Percentiles rank a stretch among this genome's conserved stretches.
These are phyloP conservation scores for Brienomyrus brachyistius DNA, from an alignment of 2,113 vertebrate genomes.

Conservation along the genomic window DNA sequence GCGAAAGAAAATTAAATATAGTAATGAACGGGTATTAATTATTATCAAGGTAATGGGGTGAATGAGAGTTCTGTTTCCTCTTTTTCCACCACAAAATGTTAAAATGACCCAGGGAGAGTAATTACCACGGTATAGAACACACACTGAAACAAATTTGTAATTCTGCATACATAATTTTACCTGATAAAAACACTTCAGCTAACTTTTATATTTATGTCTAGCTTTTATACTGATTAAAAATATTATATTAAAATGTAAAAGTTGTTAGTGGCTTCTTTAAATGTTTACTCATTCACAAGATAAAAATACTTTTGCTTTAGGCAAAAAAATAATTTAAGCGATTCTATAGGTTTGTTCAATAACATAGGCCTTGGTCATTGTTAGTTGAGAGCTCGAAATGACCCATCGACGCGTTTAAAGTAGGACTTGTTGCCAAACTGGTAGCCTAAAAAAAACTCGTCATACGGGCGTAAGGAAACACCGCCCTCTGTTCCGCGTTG, in stretches of 20 bases:
- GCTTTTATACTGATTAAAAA: neutral
- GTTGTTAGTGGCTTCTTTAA: neutral
- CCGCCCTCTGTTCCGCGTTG: slow-evolving; percentile 24
- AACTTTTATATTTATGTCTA: neutral
- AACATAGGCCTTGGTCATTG: neutral
- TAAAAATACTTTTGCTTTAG: neutral
- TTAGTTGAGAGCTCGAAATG: neutral
- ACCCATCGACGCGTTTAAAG: neutral
- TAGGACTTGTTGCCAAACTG: slow-evolving; percentile 20
- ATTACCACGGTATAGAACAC: neutral
- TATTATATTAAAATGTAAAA: neutral
- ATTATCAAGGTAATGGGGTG: neutral
- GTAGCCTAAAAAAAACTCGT: slow-evolving; percentile 26
- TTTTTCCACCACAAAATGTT: neutral
- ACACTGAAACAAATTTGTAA: neutral
- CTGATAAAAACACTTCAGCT: neutral
- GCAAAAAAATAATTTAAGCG: neutral
- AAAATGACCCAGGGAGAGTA: neutral
- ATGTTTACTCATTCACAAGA: neutral
- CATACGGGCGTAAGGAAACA: slow-evolving; percentile 16
- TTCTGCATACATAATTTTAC: neutral
- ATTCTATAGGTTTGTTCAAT: neutral
- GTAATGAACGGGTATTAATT: neutral
- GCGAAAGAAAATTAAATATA: neutral
- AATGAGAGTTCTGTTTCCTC: neutral